phyloP scores from a whole-genome alignment of 2,113 vertebrate genomes.

The Delphinus delphis region DNA sequence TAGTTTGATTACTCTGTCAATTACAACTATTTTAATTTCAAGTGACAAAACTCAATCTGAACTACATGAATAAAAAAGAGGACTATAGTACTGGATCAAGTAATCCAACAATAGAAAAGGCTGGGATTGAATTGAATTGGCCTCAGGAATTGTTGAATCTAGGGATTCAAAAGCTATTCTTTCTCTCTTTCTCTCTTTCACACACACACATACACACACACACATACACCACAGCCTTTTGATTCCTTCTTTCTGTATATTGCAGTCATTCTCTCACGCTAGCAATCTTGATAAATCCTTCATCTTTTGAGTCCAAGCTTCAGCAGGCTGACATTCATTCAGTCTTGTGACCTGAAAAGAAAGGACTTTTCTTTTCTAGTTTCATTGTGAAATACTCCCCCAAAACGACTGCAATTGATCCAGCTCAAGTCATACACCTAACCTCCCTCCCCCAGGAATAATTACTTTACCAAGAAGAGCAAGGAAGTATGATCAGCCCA shows the following conservation, averaged over 20 bases:
- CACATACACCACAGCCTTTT: background rate
- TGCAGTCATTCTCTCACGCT: background rate
- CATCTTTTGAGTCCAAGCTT: background rate
- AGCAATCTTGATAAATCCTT: background rate
- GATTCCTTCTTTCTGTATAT: background rate
- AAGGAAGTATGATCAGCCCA: background rate
- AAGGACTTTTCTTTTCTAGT: background rate
- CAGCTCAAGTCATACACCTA: background rate
- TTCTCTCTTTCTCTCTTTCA: no score
- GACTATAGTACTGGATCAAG: background rate
- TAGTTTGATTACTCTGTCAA: background rate
- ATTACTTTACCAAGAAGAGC: background rate
- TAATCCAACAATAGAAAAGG: background rate
- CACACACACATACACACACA: accelerated
- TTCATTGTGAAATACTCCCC: background rate
- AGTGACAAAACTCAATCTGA: background rate
- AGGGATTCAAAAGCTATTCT: background rate
- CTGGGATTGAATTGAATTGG: background rate
- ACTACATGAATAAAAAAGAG: background rate
- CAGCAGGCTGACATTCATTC: background rate
- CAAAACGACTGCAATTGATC: background rate
- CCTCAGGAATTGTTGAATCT: background rate
- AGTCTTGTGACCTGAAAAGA: background rate
- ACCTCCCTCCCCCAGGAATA: background rate
- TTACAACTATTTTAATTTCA: background rate